A percentile compares a stretch with the other conserved stretches of the same genome.
phyloP scores from a whole-genome alignment of 23 tunicate genomes.

The Styela clava region DNA sequence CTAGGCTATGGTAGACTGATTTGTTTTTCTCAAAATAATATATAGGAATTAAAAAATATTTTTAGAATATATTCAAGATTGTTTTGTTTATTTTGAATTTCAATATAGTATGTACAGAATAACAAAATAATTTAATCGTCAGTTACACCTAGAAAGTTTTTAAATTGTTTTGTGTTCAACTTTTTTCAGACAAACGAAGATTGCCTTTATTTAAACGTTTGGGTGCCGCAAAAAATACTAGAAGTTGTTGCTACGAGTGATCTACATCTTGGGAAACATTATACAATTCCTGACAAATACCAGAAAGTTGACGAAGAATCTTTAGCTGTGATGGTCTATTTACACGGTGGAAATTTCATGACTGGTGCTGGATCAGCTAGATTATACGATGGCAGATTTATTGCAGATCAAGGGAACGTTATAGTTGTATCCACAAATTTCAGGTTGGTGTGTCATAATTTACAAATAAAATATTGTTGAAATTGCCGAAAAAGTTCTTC shows the following conservation, averaged over 20 bases:
- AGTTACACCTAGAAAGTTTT: no score
- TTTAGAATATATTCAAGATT: no score
- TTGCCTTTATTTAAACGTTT: constrained; percentile 72
- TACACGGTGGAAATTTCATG: constrained; percentile 76
- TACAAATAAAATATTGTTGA: no score
- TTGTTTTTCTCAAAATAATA: no score
- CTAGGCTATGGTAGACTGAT: no score
- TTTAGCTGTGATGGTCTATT: constrained; percentile 60
- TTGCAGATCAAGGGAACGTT: constrained; percentile 70
- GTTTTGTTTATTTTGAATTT: no score
- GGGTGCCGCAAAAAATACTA: constrained; percentile 55
- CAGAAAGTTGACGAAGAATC: constrained; percentile 12
- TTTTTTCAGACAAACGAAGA: constrained; percentile 57
- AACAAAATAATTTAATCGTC: no score
- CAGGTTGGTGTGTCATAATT: no score
- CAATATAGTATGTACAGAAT: no score
- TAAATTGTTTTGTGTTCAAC: no score
- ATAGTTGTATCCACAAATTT: constrained; percentile 80
- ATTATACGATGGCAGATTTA: constrained; percentile 65
- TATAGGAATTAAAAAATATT: no score
- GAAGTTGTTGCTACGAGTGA: neutral
- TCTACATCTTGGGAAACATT: constrained; percentile 13
- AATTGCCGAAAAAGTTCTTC: neutral
- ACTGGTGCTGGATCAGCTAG: constrained; percentile 69
- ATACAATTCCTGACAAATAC: constrained; percentile 14